Evolutionary conservation across 2,888 invertebrate genomes (phyloP).

Genomic region (Gastracanthus pulcherrimus): DNA sequence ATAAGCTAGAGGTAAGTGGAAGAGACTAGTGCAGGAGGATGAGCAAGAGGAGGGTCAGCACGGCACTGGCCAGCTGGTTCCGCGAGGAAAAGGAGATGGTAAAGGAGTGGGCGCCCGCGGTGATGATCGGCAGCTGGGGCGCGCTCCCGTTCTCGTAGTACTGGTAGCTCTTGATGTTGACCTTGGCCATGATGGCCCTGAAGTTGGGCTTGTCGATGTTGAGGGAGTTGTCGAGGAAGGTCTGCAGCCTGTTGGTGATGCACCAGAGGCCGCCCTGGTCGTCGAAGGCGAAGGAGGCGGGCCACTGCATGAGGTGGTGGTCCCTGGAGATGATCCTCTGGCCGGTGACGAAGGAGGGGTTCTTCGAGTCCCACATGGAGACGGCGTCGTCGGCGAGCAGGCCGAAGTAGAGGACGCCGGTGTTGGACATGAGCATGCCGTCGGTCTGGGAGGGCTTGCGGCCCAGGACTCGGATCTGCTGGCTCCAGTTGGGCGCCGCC

Average conservation of each 20-base stretch:
- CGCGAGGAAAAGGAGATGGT: conserved; percentile 65
- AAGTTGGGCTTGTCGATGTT: conserved; percentile 83
- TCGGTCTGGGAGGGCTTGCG: conserved; percentile 84
- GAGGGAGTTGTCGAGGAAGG: conserved; percentile 82
- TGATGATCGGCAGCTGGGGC: conserved; percentile 67
- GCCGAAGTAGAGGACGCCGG: conserved; percentile 85
- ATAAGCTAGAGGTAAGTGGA: too few relatives aligned
- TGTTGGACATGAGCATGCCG: conserved; percentile 87
- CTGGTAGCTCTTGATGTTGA: conserved; percentile 83
- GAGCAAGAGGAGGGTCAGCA: conserved; percentile 69
- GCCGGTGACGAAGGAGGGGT: conserved; percentile 80
- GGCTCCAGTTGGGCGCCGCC: too few relatives aligned
- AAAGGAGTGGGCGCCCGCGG: conserved; percentile 58
- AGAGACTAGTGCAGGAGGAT: conserved; percentile 68
- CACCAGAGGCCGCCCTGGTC: conserved; percentile 83
- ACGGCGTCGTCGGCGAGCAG: conserved; percentile 84
- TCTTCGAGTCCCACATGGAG: conserved; percentile 84
- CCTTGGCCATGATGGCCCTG: conserved; percentile 80
- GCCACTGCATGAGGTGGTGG: conserved; percentile 85
- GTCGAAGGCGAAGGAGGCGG: conserved; percentile 85
- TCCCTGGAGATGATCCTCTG: conserved; percentile 85
- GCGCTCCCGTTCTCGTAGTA: conserved; percentile 73
- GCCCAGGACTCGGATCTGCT: conserved; percentile 81
- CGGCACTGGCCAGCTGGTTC: conserved; percentile 71
- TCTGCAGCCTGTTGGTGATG: conserved; percentile 84